These are phyloP conservation scores for Pelagia noctiluca DNA, from an alignment of 30 jellyfish, hydroid and myxozoan genomes.

Conservation along the genomic window DNA sequence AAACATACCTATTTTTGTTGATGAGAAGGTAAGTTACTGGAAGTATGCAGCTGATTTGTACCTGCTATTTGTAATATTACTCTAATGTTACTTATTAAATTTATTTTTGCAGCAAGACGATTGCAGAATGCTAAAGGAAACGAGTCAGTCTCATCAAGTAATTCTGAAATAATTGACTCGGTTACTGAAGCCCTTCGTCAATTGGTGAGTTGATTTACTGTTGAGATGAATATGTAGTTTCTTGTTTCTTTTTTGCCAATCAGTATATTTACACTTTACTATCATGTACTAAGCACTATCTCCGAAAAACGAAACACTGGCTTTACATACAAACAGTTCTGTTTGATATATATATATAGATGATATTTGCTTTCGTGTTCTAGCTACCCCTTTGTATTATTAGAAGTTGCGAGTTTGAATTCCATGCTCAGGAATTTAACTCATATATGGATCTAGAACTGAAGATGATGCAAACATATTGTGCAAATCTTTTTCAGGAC, in stretches of 20 bases:
- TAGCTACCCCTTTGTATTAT: too few relatives aligned
- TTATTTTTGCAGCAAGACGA: conserved; percentile 10
- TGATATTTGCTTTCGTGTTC: too few relatives aligned
- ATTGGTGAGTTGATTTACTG: conserved; percentile 19
- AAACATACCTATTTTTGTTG: background rate
- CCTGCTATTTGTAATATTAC: background rate
- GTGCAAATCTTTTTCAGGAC: conserved; percentile 40
- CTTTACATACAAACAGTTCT: background rate
- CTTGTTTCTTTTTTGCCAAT: too few relatives aligned
- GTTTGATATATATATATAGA: too few relatives aligned
- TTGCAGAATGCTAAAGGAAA: background rate
- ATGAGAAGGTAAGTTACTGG: background rate
- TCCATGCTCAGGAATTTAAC: too few relatives aligned
- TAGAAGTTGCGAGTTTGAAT: too few relatives aligned
- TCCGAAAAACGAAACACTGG: background rate
- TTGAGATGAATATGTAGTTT: too few relatives aligned
- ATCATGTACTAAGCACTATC: background rate
- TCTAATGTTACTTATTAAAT: background rate
- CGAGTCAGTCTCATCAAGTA: background rate
- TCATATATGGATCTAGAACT: too few relatives aligned
- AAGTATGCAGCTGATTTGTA: background rate
- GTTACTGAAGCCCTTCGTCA: conserved; percentile 44
- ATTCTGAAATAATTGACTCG: conserved; percentile 34
- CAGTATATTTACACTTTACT: too few relatives aligned
- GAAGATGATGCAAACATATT: too few relatives aligned